Percentiles rank a stretch among this genome's conserved stretches.
These are phyloP conservation scores for Agapornis canus DNA, from an alignment of 2,797 vertebrate species.

Conservation along the genomic window DNA sequence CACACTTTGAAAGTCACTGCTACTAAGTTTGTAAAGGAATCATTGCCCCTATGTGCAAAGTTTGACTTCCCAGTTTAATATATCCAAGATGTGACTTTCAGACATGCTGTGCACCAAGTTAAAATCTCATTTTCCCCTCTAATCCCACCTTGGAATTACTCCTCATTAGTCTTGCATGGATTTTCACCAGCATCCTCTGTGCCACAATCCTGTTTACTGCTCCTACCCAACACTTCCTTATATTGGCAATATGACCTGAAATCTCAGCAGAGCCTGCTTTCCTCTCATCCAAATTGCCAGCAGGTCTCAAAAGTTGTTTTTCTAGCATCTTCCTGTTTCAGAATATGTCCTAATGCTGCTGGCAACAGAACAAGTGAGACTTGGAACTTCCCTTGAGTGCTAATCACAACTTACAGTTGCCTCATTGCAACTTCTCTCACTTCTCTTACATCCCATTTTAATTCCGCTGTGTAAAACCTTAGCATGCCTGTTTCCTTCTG, in stretches of 20 bases:
- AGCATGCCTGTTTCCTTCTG: neutral
- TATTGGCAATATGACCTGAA: conserved; percentile 8
- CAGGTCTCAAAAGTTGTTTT: conserved; percentile 20
- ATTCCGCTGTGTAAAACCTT: neutral
- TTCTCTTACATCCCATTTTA: neutral
- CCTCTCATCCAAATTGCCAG: conserved; percentile 45
- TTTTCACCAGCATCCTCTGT: neutral
- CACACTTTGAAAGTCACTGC: neutral
- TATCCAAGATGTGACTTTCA: neutral
- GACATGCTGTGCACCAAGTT: neutral
- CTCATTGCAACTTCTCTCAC: conserved; percentile 60
- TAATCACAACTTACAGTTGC: conserved; percentile 57
- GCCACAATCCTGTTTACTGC: neutral
- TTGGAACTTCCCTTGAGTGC: conserved; percentile 48
- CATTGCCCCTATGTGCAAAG: neutral
- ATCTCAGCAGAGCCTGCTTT: conserved; percentile 12
- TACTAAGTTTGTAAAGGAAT: neutral
- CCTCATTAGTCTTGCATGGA: neutral
- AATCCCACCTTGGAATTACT: neutral
- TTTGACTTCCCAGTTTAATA: neutral
- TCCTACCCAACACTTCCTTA: neutral
- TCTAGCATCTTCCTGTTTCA: conserved; percentile 22
- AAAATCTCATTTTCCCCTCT: neutral
- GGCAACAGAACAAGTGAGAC: conserved; percentile 56
- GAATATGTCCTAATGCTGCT: conserved; percentile 33